Evolutionary conservation across 2,113 vertebrate genomes (phyloP).

Genomic region (Paratilapia polleni): DNA sequence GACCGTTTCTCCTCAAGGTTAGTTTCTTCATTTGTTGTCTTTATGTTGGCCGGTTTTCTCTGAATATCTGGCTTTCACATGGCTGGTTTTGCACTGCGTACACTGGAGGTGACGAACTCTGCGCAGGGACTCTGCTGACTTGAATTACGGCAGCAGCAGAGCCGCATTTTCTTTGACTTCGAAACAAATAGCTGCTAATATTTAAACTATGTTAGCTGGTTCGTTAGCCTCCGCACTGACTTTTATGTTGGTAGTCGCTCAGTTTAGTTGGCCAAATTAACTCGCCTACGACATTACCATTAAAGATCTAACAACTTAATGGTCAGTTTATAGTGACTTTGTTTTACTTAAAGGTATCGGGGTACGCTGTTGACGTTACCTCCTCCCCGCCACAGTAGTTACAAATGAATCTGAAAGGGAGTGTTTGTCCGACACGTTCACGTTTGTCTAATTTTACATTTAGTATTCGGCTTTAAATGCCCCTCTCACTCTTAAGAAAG

Average conservation of each 20-base stretch:
- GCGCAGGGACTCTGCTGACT: background rate
- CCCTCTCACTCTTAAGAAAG: fast-evolving
- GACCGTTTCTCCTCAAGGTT: background rate
- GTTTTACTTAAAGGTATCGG: background rate
- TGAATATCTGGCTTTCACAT: background rate
- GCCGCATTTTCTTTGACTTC: background rate
- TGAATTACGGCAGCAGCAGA: background rate
- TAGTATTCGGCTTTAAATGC: background rate
- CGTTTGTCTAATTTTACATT: background rate
- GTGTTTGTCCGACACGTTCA: background rate
- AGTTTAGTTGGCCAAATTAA: no score
- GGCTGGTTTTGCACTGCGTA: background rate
- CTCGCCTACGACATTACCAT: no score
- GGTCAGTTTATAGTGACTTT: background rate
- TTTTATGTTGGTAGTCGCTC: background rate
- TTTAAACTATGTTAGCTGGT: background rate
- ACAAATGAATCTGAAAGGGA: background rate
- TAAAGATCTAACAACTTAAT: background rate
- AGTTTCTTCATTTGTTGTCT: background rate
- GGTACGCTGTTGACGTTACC: background rate
- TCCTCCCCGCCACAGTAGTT: no score
- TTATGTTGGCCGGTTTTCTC: background rate
- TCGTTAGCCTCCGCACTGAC: background rate
- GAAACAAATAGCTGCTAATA: background rate
- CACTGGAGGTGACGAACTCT: background rate